Evolutionary conservation across 2,797 vertebrate genomes (phyloP).

Genomic region (Acomys russatus): DNA sequence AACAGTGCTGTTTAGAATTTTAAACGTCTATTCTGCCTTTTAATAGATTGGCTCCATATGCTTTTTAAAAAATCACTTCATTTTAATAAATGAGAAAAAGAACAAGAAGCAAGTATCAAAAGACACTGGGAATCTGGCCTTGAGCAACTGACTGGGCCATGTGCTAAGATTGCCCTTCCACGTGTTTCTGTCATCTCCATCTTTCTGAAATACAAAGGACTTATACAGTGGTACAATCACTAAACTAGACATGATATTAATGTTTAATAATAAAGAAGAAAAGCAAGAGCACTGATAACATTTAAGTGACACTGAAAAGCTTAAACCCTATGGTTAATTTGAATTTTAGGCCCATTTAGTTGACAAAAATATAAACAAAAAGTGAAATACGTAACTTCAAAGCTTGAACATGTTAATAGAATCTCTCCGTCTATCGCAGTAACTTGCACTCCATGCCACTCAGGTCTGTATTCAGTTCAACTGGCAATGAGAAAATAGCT

Average conservation of each 20-base stretch:
- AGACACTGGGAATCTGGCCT: not conserved
- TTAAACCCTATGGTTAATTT: constrained; percentile 8
- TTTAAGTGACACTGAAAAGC: constrained; percentile 28
- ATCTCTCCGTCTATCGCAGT: constrained; percentile 17
- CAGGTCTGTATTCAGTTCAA: not conserved
- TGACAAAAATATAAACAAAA: constrained; percentile 36
- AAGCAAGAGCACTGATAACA: not conserved
- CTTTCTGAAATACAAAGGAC: not conserved
- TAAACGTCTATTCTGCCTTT: constrained; percentile 3
- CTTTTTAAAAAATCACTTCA: not conserved
- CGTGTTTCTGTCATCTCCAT: not conserved
- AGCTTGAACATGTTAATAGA: constrained; percentile 4
- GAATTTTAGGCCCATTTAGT: not conserved
- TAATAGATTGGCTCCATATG: not conserved
- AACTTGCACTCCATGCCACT: not conserved
- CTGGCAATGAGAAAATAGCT: not conserved
- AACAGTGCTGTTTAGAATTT: constrained; percentile 38
- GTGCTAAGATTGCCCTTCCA: not conserved
- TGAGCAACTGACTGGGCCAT: constrained; percentile 12
- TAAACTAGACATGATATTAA: not conserved
- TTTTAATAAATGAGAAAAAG: constrained; percentile 40
- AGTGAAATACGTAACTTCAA: constrained; percentile 34
- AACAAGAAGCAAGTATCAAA: not conserved
- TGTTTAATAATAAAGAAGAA: not conserved
- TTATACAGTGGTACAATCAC: constrained; percentile 4